Evolutionary conservation across 2,888 invertebrate species (phyloP).

Genomic region (Ichneumoninae sp.): DNA sequence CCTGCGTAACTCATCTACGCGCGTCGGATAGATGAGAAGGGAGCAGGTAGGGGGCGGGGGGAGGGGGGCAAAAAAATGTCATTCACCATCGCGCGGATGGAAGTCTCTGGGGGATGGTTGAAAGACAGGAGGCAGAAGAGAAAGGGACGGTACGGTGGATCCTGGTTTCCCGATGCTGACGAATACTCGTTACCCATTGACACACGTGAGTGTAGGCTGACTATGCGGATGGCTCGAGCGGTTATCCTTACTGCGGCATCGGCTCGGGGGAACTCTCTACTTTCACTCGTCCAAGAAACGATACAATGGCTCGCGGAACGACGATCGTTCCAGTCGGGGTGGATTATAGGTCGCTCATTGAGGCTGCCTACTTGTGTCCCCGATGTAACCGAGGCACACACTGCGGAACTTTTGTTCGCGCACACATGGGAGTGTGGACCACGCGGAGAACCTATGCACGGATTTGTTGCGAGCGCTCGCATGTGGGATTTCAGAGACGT

Average conservation of each 20-base stretch:
- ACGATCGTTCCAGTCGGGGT: constrained; percentile 81
- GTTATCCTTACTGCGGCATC: constrained; percentile 71
- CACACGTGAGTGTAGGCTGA: constrained; percentile 67
- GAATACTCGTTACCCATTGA: constrained; percentile 66
- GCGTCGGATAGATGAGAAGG: constrained; percentile 54
- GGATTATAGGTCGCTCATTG: constrained; percentile 80
- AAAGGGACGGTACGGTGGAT: neutral
- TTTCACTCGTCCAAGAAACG: constrained; percentile 70
- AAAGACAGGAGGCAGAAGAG: constrained; percentile 45
- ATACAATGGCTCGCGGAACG: constrained; percentile 77
- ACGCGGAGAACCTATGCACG: neutral
- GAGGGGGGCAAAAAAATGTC: constrained; percentile 53
- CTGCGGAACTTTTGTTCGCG: neutral
- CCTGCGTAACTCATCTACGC: constrained; percentile 62
- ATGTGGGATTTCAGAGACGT: neutral
- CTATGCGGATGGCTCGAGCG: constrained; percentile 64
- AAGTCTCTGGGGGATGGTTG: constrained; percentile 50
- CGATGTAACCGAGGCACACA: constrained; percentile 24
- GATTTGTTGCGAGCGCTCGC: neutral
- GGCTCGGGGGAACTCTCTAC: constrained; percentile 70
- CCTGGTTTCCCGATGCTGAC: constrained; percentile 50
- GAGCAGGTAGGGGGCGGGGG: neutral
- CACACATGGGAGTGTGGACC: neutral
- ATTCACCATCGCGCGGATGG: constrained; percentile 42
- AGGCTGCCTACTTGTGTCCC: constrained; percentile 61